Evolutionary conservation across 1,140 invertebrate genomes (phyloP).

Genomic region (Harlomillsia oculata): DNA sequence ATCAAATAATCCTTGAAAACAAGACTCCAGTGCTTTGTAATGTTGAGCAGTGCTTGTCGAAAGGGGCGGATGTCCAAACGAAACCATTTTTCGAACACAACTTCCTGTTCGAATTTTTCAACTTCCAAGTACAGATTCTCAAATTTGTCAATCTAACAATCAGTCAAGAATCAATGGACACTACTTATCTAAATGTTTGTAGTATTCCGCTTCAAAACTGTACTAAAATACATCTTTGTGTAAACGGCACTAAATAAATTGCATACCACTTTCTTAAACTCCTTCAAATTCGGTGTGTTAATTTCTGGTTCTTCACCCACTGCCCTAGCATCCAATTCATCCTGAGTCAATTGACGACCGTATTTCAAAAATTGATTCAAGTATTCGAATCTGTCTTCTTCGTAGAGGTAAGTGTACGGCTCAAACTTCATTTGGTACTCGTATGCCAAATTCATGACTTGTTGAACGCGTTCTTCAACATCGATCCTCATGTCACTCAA

Average conservation of each 20-base stretch:
- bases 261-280: slow-evolving; percentile 69
- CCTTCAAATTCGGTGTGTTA: slow-evolving; percentile 68
- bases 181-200: too few relatives aligned
- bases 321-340: slow-evolving; percentile 71
- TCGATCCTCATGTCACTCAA: slow-evolving; percentile 21
- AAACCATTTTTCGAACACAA: slow-evolving; percentile 85
- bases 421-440: slow-evolving; percentile 39
- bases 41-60: slow-evolving; percentile 78
- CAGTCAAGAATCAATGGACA: not conserved
- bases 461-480: slow-evolving; percentile 24
- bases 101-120: slow-evolving; percentile 60
- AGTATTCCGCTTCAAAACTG: not conserved
- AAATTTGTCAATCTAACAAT: slow-evolving; percentile 25
- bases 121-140: slow-evolving; percentile 65
- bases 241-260: not conserved
- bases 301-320: slow-evolving; percentile 50
- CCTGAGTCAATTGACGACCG: slow-evolving; percentile 66
- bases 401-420: slow-evolving; percentile 76
- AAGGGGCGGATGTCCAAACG: slow-evolving; percentile 82
- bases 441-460: slow-evolving; percentile 36
- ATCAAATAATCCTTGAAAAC: slow-evolving; percentile 85
- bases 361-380: slow-evolving; percentile 85
- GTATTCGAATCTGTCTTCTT: slow-evolving; percentile 73
- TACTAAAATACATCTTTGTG: not conserved
- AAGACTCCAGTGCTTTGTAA: slow-evolving; percentile 85